Conservation (phyloP, 2,113 vertebrate species). For the Pluvianellus socialis region DNA sequence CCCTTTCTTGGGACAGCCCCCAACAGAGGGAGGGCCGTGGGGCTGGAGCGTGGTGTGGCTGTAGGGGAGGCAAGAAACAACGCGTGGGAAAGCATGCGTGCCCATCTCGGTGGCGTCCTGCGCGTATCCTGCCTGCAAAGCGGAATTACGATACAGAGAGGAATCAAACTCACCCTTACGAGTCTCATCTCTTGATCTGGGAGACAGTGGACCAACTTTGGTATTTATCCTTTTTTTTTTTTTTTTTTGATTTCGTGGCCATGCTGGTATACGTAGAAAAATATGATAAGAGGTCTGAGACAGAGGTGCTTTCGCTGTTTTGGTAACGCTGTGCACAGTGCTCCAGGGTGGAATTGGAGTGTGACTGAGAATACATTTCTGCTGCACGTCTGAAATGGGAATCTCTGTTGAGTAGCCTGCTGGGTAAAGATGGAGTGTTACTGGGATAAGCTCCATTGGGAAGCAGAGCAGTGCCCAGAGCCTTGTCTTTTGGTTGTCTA, state of each 20-base stretch:
- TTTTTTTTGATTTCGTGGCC: neutral
- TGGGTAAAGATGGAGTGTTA: neutral
- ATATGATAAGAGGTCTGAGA: fast-evolving
- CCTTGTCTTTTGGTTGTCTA: neutral
- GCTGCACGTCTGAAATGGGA: neutral
- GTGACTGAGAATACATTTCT: neutral
- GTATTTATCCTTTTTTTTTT: neutral
- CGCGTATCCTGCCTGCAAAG: neutral
- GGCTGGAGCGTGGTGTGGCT: fast-evolving
- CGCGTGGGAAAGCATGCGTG: neutral
- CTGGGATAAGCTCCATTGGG: neutral
- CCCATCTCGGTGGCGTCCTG: neutral
- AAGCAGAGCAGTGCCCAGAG: neutral
- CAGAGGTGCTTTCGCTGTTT: neutral
- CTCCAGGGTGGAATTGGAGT: no score
- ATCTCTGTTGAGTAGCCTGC: neutral
- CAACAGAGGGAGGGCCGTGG: no score
- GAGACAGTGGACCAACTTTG: neutral
- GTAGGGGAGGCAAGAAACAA: neutral
- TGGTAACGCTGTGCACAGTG: neutral
- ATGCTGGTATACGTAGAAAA: neutral
- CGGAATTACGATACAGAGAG: neutral
- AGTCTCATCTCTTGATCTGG: neutral
- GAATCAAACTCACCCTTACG: neutral
- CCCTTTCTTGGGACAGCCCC: neutral